Evolutionary conservation across 2,888 invertebrate species (phyloP).

Genomic region (Mythimna pallens): DNA sequence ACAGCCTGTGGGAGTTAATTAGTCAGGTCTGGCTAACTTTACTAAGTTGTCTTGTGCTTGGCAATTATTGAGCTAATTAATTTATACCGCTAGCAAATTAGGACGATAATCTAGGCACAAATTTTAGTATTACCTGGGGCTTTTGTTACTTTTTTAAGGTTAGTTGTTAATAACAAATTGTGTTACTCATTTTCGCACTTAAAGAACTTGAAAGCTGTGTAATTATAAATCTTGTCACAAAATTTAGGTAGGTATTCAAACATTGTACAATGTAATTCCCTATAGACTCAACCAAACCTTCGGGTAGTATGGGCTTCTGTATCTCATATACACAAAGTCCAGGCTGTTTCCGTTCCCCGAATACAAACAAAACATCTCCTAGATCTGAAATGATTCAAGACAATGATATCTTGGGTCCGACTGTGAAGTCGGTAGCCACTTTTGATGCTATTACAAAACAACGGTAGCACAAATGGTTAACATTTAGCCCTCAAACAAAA

Average conservation of each 20-base stretch:
- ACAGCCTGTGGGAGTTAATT: conserved; percentile 24
- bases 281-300: background rate
- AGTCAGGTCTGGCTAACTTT: conserved; percentile 19
- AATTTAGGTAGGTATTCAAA: background rate
- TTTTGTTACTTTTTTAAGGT: conserved; percentile 3
- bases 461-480: too few relatives aligned
- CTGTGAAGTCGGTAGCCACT: background rate
- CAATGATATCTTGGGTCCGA: background rate
- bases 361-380: background rate
- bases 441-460: background rate
- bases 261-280: background rate
- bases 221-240: background rate
- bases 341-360: background rate
- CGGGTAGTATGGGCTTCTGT: background rate
- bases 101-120: conserved; percentile 17
- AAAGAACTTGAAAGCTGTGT: background rate
- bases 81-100: conserved; percentile 28
- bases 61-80: conserved; percentile 36
- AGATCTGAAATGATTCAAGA: background rate
- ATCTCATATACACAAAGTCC: background rate
- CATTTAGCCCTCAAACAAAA: background rate
- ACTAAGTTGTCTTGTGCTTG: conserved; percentile 17
- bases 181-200: background rate
- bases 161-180: conserved; percentile 11
- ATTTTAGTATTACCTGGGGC: conserved; percentile 13